Evolutionary conservation across 1,140 invertebrate genomes (phyloP).

Genomic region (Cecropterus lyciades): DNA sequence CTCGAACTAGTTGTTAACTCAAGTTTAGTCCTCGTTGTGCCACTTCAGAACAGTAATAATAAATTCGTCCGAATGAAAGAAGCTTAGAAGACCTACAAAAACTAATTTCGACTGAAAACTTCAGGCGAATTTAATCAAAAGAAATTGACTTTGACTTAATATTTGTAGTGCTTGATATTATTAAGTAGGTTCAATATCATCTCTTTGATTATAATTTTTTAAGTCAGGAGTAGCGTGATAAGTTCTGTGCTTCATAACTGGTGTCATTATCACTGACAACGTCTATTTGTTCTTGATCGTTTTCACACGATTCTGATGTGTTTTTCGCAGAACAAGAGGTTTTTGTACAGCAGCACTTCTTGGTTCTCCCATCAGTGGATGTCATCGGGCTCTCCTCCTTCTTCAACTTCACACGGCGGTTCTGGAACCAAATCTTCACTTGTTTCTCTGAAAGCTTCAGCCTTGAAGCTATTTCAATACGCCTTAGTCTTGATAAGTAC

Average conservation of each 20-base stretch:
- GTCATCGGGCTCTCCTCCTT: constrained; percentile 86
- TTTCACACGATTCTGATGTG: constrained; percentile 59
- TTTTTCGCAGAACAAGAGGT: constrained; percentile 54
- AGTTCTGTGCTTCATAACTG: constrained; percentile 61
- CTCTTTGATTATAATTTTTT: constrained; percentile 4
- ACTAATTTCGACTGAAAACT: constrained; percentile 13
- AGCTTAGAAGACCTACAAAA: constrained; percentile 15
- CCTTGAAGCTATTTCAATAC: constrained; percentile 96
- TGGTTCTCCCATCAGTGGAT: constrained; percentile 50
- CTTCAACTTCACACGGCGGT: constrained; percentile 95
- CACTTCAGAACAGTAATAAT: constrained; percentile 11
- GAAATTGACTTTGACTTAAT: constrained; percentile 23
- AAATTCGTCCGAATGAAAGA: constrained; percentile 18
- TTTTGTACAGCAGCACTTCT: constrained; percentile 73
- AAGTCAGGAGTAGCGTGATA: constrained; percentile 59
- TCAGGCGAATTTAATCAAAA: constrained; percentile 19
- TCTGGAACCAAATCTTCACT: constrained; percentile 98
- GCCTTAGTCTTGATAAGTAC: constrained; percentile 93
- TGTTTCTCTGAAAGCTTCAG: constrained; percentile 96
- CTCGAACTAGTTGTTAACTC: not conserved
- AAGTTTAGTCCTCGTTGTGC: not conserved
- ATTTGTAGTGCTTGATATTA: constrained; percentile 28
- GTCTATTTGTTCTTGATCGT: constrained; percentile 74
- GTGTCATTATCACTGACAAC: constrained; percentile 74
- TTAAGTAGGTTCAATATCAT: constrained; percentile 24